Evolutionary conservation across 2,113 vertebrate species (phyloP).

Genomic region (Lophura nycthemera): DNA sequence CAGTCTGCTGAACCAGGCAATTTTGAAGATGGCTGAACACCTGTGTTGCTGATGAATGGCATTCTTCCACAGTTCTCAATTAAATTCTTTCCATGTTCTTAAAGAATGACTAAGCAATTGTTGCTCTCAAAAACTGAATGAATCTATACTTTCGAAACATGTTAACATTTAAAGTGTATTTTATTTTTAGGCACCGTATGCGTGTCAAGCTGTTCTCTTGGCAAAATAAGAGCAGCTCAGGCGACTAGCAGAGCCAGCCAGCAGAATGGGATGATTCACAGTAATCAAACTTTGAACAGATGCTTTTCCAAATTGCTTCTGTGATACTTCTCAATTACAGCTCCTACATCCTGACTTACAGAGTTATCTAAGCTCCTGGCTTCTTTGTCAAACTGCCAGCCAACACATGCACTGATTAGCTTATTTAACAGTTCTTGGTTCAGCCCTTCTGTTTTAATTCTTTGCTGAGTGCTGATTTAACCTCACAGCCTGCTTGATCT

Average conservation of each 20-base stretch:
- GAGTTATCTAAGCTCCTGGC: constrained; percentile 13
- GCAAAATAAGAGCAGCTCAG: constrained; percentile 19
- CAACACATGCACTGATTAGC: constrained; percentile 30
- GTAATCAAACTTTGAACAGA: constrained; percentile 31
- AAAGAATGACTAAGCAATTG: constrained; percentile 24
- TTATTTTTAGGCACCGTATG: constrained; percentile 34
- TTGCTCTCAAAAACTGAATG: not conserved
- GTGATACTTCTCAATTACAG: constrained; percentile 47
- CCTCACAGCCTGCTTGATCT: not conserved
- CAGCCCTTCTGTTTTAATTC: constrained; percentile 37
- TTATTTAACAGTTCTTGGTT: not conserved
- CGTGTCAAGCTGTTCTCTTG: constrained; percentile 14
- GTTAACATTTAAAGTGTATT: not conserved
- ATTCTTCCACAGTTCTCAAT: constrained; percentile 13
- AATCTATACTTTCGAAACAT: not conserved
- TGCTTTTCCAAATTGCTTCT: constrained; percentile 28
- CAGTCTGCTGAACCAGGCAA: fast-evolving
- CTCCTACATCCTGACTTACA: constrained; percentile 21
- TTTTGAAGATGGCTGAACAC: constrained; percentile 9
- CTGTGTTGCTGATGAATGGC: constrained; percentile 46
- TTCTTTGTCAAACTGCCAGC: constrained; percentile 28
- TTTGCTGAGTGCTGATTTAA: constrained; percentile 15
- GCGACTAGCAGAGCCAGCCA: constrained; percentile 30
- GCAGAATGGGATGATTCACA: constrained; percentile 14
- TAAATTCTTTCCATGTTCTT: not conserved